These are phyloP conservation scores for Aspidiotus rigidus DNA, from an alignment of 2,888 invertebrate genomes.

Conservation along the genomic window DNA sequence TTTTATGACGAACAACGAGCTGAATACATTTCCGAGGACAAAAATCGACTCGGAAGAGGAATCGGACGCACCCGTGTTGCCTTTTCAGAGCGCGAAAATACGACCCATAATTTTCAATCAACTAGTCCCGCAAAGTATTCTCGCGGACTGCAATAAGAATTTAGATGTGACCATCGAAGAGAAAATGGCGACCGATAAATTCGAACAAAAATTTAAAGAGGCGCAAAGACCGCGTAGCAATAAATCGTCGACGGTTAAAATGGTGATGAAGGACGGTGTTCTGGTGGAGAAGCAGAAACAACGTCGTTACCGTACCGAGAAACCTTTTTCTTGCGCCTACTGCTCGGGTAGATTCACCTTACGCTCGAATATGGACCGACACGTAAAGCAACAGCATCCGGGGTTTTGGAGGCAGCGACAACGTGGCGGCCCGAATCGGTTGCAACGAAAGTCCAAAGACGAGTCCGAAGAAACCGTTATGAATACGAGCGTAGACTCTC, in stretches of 20 bases:
- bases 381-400: conserved; percentile 89
- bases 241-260: conserved; percentile 58
- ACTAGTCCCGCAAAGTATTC: conserved; percentile 10
- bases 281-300: conserved; percentile 88
- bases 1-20: conserved; percentile 5
- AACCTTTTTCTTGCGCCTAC: conserved; percentile 82
- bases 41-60: conserved; percentile 21
- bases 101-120: conserved; percentile 18
- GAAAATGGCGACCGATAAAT: conserved; percentile 26
- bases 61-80: not conserved
- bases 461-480: conserved; percentile 7
- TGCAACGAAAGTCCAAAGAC: conserved; percentile 34
- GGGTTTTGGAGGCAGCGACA: conserved; percentile 67
- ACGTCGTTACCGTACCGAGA: conserved; percentile 75
- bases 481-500: not conserved
- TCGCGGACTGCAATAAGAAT: conserved; percentile 19
- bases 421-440: conserved; percentile 34
- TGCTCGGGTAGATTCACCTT: conserved; percentile 84
- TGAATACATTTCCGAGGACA: conserved; percentile 8
- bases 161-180: conserved; percentile 19
- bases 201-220: conserved; percentile 31
- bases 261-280: conserved; percentile 84
- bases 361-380: conserved; percentile 89
- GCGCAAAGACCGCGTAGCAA: conserved; percentile 46
- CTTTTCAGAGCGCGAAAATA: conserved; percentile 11